Conservation (phyloP, 2,113 vertebrate species). For the Excalfactoria chinensis region DNA sequence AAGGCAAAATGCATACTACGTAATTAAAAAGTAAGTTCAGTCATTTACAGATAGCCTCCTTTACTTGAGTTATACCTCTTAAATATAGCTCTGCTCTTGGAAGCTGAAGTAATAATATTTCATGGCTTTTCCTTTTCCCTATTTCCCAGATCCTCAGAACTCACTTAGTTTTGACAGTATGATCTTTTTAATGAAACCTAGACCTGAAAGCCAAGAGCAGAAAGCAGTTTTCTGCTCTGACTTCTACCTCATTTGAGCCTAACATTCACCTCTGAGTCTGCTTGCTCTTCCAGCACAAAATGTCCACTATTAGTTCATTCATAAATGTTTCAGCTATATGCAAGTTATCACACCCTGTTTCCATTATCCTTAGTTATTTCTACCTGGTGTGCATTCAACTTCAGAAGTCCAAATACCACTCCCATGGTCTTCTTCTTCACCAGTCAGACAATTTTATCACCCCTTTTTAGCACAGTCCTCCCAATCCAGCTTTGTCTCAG, state of each 20-base stretch:
- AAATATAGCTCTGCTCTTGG: background rate
- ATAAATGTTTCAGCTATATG: background rate
- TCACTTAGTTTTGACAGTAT: background rate
- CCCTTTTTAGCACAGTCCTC: background rate
- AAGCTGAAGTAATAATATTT: background rate
- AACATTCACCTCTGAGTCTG: background rate
- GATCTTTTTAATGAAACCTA: background rate
- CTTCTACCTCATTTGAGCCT: background rate
- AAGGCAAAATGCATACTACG: background rate
- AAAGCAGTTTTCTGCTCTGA: background rate
- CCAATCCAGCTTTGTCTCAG: background rate
- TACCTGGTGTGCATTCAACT: background rate
- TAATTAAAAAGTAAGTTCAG: background rate
- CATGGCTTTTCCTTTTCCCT: background rate
- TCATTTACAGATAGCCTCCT: background rate
- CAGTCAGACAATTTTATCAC: background rate
- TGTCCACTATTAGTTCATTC: background rate
- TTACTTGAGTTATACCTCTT: background rate
- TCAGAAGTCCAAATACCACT: background rate
- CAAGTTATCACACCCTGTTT: background rate
- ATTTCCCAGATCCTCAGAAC: background rate
- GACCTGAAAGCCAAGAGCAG: background rate
- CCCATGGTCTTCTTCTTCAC: background rate
- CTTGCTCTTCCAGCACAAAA: background rate
- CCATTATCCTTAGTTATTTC: background rate